Evolutionary conservation across 2,888 invertebrate species (phyloP).

Genomic region (Mythimna pallens): DNA sequence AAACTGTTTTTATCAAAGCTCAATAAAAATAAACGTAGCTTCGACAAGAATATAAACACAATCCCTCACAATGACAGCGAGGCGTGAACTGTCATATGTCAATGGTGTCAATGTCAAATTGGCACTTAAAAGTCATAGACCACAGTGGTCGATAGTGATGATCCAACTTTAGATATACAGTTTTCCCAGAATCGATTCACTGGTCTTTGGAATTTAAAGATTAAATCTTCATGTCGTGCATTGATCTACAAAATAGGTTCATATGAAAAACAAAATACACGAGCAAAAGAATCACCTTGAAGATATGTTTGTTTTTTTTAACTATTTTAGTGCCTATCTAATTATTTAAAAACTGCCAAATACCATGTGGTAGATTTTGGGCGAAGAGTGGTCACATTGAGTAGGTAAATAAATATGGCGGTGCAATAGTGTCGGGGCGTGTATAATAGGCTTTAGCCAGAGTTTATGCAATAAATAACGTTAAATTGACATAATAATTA

Average conservation of each 20-base stretch:
- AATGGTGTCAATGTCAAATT: constrained; percentile 46
- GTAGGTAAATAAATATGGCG: constrained; percentile 89
- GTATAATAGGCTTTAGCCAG: constrained; percentile 49
- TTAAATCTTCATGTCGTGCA: not conserved
- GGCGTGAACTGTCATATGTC: constrained; percentile 55
- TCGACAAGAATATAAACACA: constrained; percentile 56
- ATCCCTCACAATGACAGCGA: constrained; percentile 50
- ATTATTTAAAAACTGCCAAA: not conserved
- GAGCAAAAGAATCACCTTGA: not conserved
- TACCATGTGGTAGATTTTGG: not conserved
- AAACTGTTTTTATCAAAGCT: constrained; percentile 28
- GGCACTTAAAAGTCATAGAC: constrained; percentile 3
- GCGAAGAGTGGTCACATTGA: constrained; percentile 66
- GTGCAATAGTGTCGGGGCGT: constrained; percentile 70
- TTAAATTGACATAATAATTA: constrained; percentile 35
- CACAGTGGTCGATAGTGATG: constrained; percentile 3
- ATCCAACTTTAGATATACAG: not conserved
- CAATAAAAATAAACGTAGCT: constrained; percentile 39
- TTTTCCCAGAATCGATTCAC: not conserved
- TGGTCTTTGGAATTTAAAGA: not conserved
- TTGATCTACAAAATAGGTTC: not conserved
- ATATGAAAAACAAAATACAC: not conserved
- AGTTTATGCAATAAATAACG: constrained; percentile 26
- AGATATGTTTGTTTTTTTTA: not conserved
- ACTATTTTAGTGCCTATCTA: not conserved